Evolutionary conservation across 2,888 invertebrate species (phyloP).

Genomic region (Sphaerophoria taeniata): DNA sequence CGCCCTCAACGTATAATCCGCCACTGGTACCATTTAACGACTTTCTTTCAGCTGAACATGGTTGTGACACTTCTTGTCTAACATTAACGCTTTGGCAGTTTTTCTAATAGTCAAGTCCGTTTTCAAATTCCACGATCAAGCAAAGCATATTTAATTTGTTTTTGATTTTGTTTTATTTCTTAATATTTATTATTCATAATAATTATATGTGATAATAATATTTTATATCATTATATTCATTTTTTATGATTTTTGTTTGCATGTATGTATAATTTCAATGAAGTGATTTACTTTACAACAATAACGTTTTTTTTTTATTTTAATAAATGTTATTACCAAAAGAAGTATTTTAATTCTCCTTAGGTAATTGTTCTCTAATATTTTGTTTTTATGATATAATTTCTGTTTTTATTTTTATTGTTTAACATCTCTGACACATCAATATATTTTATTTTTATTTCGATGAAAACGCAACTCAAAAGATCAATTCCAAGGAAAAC

Average conservation of each 20-base stretch:
- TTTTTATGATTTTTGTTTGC: conserved; percentile 32
- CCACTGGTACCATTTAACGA: too few relatives aligned
- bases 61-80: too few relatives aligned
- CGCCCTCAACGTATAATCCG: too few relatives aligned
- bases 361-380: conserved; percentile 9
- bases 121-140: background rate
- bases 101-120: too few relatives aligned
- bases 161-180: conserved; percentile 70
- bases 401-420: conserved; percentile 14
- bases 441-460: conserved; percentile 18
- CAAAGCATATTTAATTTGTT: background rate
- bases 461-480: conserved; percentile 9
- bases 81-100: too few relatives aligned
- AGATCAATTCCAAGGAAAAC: conserved; percentile 48
- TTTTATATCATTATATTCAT: conserved; percentile 61
- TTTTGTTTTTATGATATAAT: conserved; percentile 22
- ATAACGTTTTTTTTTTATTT: conserved; percentile 36
- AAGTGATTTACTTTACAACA: conserved; percentile 68
- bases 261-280: conserved; percentile 55
- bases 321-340: conserved; percentile 48
- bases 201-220: conserved; percentile 64
- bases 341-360: conserved; percentile 46
- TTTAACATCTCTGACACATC: conserved; percentile 30
- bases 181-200: conserved; percentile 68
- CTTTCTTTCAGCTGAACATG: too few relatives aligned